Evolutionary conservation across 2,797 vertebrate species (phyloP), one percentile per base, ranked within the genome.

Genomic region (Ctenopoma multispine): DNA sequence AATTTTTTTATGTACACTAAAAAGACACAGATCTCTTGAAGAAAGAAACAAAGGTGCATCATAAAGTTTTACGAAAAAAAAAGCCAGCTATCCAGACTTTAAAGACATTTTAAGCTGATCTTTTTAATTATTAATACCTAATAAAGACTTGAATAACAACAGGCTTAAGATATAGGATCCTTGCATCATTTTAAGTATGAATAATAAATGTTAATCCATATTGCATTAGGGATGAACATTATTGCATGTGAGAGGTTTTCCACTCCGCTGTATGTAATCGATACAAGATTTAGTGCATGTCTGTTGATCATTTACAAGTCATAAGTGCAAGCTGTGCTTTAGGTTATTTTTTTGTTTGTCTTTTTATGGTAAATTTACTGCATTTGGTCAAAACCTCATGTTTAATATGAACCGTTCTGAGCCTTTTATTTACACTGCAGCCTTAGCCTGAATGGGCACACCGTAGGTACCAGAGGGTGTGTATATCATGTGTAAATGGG

Each of bases 151-250:
- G 12, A 29, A 58, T 50, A 29, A 11, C 20, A 69, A 13, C 10
- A 27, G 31, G 34, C 6, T 34, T 23, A 44, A 41, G 5, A 46
- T 4, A 10, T 18, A 23, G 23, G 13, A 59, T 72, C 14, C 2
- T 48, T 13, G 5, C 50, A 41, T 66, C 13, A 7, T 7, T 46
- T 63, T 1, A 79, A 72, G 77, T 81, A 70, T 86, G 75, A 82
- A 72, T 81, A 41, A 44, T 67, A 48, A 14, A 44, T 67, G 20
- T 55, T 31, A 38, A 68, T 80, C 34, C 5, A 27, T 69, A n/a
- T 36, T 65, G 23, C 56, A 23, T 69, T 6, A 63, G 18, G 47
- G 44, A 46, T 66, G 34, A 54, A 41, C 1, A 17, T 62, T 1
- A 54, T 31, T 70, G 57, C 65, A 79, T 6, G 67, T 60, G 46